These are phyloP conservation scores for Chrysemys picta DNA, from an alignment of 2,113 vertebrate genomes.

Conservation along the genomic window DNA sequence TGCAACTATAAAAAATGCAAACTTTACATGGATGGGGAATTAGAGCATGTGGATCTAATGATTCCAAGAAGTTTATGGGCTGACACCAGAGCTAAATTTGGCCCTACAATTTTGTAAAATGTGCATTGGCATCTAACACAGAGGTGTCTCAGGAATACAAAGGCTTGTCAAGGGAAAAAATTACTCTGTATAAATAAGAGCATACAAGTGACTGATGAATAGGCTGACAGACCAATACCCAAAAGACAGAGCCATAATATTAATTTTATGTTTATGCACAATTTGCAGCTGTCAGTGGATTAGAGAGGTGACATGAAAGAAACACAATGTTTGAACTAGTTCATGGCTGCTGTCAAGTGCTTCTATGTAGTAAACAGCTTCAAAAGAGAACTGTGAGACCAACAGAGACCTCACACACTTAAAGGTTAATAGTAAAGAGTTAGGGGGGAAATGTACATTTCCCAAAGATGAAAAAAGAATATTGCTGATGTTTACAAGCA, in stretches of 20 bases:
- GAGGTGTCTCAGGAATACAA: neutral
- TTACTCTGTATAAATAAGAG: neutral
- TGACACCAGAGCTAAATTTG: neutral
- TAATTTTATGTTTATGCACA: conserved; percentile 12
- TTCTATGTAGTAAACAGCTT: conserved; percentile 41
- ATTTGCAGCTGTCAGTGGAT: conserved; percentile 31
- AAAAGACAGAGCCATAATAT: conserved; percentile 28
- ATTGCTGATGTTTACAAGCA: neutral
- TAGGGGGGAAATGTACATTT: neutral
- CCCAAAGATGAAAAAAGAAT: neutral
- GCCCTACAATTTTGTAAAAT: neutral
- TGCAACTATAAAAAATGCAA: neutral
- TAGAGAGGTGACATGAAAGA: conserved; percentile 12
- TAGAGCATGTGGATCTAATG: neutral
- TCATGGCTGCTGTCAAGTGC: conserved; percentile 11
- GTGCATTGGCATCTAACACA: neutral
- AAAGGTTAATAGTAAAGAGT: neutral
- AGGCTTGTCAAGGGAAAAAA: neutral
- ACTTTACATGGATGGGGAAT: neutral
- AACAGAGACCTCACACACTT: neutral
- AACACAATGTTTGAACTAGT: conserved; percentile 32
- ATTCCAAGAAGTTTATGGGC: neutral
- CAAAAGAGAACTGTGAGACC: neutral
- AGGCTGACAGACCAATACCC: neutral
- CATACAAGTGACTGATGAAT: neutral